phyloP scores from a whole-genome alignment of 2,888 invertebrate genomes.

The Papilio demoleus region DNA sequence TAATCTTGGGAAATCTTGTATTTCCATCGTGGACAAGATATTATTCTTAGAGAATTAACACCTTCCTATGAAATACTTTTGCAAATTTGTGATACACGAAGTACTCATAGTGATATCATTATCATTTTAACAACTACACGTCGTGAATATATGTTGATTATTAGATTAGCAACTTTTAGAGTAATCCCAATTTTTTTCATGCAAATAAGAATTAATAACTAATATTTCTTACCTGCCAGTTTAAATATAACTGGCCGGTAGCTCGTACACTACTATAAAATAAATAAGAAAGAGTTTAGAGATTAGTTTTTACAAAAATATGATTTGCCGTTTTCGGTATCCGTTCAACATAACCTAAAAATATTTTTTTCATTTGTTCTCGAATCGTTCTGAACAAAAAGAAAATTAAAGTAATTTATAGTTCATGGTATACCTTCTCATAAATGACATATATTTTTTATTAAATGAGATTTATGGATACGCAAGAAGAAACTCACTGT shows the following conservation, averaged over 20 bases:
- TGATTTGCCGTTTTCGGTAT: too few species aligned
- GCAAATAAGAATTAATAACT: neutral
- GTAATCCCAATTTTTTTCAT: too few species aligned
- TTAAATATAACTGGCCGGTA: neutral
- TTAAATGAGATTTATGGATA: neutral
- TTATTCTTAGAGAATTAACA: constrained; percentile 4
- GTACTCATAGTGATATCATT: neutral
- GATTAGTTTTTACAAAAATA: too few species aligned
- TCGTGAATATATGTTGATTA: neutral
- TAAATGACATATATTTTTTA: neutral
- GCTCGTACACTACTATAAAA: too few species aligned
- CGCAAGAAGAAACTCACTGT: neutral
- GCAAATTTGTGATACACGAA: constrained; percentile 5
- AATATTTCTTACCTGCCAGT: neutral
- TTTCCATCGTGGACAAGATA: neutral
- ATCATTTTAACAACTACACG: neutral
- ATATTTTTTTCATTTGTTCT: neutral
- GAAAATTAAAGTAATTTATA: neutral
- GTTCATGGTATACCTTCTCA: too few species aligned
- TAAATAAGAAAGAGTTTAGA: too few species aligned
- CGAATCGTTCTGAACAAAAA: neutral
- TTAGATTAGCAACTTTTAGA: neutral
- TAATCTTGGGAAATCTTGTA: neutral
- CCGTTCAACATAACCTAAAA: neutral
- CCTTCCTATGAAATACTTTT: neutral